A percentile compares a stretch with the other conserved stretches of the same genome.
These are phyloP conservation scores for Loxodonta africana DNA, from an alignment of 2,113 vertebrate genomes.

Conservation along the genomic window DNA sequence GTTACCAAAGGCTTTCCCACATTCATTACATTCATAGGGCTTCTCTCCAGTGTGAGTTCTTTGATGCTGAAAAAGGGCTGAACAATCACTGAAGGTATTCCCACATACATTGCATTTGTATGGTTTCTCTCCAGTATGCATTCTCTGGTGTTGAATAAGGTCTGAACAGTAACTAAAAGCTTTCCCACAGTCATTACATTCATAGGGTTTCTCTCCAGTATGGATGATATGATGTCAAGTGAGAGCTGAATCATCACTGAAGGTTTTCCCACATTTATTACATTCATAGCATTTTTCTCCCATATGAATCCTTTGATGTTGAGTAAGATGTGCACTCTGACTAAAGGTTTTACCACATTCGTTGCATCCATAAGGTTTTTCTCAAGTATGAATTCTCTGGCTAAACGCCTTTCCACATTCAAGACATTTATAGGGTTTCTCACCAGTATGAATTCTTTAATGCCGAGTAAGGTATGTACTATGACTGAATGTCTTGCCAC, in stretches of 20 bases:
- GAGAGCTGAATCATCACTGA: constrained; percentile 27
- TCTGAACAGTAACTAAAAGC: background rate
- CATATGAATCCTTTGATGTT: background rate
- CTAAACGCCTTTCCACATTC: background rate
- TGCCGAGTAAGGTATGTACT: background rate
- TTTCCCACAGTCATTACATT: background rate
- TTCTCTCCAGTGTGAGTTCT: background rate
- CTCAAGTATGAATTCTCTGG: background rate
- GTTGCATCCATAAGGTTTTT: background rate
- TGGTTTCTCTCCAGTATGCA: background rate
- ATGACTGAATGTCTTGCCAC: background rate
- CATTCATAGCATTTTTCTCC: background rate
- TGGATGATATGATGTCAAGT: background rate
- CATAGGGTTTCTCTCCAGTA: background rate
- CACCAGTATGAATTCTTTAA: background rate
- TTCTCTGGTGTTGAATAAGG: background rate
- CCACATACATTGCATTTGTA: background rate
- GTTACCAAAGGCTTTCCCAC: background rate
- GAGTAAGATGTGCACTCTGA: background rate
- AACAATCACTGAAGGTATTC: background rate
- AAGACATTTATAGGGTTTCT: background rate
- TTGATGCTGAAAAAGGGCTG: background rate
- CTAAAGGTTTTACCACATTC: background rate
- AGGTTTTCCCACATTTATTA: constrained; percentile 9
- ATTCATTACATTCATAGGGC: background rate